Percentiles rank a stretch among this genome's conserved stretches.
Evolutionary conservation across 2,797 vertebrate species (phyloP).

Genomic region (Cuculus canorus): DNA sequence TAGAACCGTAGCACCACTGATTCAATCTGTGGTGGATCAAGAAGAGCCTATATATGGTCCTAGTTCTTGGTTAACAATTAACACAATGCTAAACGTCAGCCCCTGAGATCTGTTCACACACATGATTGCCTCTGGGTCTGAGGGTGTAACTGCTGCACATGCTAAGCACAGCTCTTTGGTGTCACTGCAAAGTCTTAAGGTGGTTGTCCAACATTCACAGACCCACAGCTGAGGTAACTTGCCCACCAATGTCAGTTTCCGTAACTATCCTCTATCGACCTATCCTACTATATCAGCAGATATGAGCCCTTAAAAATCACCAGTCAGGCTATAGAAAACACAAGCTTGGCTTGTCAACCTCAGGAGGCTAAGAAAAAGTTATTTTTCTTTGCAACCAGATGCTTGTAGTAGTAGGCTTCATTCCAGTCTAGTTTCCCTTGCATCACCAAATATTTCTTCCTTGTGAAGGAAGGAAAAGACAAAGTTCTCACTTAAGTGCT

Average conservation of each 20-base stretch:
- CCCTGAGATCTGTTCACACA: not conserved
- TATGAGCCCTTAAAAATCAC: not conserved
- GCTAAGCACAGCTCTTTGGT: not conserved
- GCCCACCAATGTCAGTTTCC: not conserved
- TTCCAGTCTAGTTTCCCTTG: not conserved
- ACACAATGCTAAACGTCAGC: not conserved
- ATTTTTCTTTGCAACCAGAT: not conserved
- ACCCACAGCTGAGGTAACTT: not conserved
- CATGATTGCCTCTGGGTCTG: not conserved
- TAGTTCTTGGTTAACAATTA: conserved; percentile 7
- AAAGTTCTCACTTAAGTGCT: not conserved
- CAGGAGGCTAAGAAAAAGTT: not conserved
- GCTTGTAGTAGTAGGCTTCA: not conserved
- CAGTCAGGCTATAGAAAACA: not conserved
- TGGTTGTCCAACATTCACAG: not conserved
- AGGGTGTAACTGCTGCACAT: not conserved
- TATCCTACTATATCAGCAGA: not conserved
- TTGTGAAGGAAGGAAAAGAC: not conserved
- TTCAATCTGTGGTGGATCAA: not conserved
- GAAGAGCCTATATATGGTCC: not conserved
- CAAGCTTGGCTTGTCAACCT: not conserved
- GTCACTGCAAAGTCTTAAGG: not conserved
- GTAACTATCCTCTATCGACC: not conserved
- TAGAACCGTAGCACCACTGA: not conserved
- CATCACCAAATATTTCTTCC: not conserved